A percentile compares a stretch with the other conserved stretches of the same genome.
Evolutionary conservation across 2,113 vertebrate species (phyloP).

Genomic region (Ptilorrhoa leucosticta): DNA sequence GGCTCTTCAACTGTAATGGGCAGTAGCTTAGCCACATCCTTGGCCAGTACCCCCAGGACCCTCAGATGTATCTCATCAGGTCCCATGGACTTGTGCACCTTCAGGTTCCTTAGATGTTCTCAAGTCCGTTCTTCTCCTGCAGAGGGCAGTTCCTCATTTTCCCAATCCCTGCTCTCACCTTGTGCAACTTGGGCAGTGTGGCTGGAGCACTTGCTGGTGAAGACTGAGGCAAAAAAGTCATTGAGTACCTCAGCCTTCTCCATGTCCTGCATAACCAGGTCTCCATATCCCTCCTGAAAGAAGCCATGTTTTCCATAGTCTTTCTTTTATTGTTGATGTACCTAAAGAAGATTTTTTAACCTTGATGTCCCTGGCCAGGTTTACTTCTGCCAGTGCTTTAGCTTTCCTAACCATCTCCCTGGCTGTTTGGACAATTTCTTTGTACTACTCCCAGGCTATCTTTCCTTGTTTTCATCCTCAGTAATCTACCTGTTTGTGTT

Average conservation of each 20-base stretch:
- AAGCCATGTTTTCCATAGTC: background rate
- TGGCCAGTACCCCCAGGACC: background rate
- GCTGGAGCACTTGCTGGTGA: background rate
- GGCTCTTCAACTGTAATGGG: background rate
- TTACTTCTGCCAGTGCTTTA: background rate
- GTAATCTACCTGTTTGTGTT: background rate
- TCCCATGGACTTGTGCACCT: background rate
- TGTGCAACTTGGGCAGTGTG: background rate
- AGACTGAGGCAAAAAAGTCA: background rate
- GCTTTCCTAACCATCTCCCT: background rate
- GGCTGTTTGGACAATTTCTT: background rate
- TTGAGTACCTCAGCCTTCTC: background rate
- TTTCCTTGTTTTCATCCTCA: background rate
- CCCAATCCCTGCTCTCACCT: background rate
- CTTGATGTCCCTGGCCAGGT: background rate
- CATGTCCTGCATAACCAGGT: background rate
- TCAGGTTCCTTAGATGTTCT: background rate
- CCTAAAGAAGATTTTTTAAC: background rate
- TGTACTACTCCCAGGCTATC: background rate
- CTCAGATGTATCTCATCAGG: too few relatives aligned
- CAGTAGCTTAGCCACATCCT: background rate
- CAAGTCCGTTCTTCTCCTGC: fast-evolving
- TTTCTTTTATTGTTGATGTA: background rate
- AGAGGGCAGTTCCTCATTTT: background rate
- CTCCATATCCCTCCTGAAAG: background rate